These are phyloP conservation scores for Trichacis sp. DNA, from an alignment of 2,888 invertebrate species.

Conservation along the genomic window DNA sequence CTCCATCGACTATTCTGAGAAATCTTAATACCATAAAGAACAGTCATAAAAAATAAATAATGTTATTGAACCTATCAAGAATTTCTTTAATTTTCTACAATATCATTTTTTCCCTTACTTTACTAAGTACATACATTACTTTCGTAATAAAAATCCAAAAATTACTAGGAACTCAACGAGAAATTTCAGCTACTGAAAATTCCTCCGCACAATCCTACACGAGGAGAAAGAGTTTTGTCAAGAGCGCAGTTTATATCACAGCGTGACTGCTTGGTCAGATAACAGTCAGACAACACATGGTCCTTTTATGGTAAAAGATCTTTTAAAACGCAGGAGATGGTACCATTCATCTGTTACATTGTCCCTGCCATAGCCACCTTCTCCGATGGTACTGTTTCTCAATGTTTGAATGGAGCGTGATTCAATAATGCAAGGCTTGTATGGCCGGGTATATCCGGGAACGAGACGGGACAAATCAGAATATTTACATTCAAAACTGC, in stretches of 20 bases:
- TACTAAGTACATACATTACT: too few species aligned
- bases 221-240: constrained; percentile 12
- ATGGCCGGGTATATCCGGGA: constrained; percentile 16
- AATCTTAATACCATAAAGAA: too few species aligned
- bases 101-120: too few species aligned
- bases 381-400: constrained; percentile 13
- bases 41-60: too few species aligned
- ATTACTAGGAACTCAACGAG: too few species aligned
- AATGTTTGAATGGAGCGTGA: constrained; percentile 29
- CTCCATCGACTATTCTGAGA: too few species aligned
- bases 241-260: constrained; percentile 15
- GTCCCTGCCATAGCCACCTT: constrained; percentile 1
- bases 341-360: constrained; percentile 27
- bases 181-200: constrained; percentile 3
- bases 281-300: constrained; percentile 11
- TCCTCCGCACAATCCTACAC: neutral
- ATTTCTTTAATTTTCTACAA: too few species aligned
- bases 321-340: constrained; percentile 16
- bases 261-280: constrained; percentile 22
- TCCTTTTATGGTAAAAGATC: constrained; percentile 9
- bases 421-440: constrained; percentile 16
- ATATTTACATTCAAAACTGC: constrained; percentile 15
- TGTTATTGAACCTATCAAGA: too few species aligned
- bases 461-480: constrained; percentile 16
- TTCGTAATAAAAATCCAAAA: too few species aligned